A percentile compares a stretch with the other conserved stretches of the same genome.
Evolutionary conservation across 2,888 invertebrate genomes (phyloP).

Genomic region (Phymatocera aterrima): DNA sequence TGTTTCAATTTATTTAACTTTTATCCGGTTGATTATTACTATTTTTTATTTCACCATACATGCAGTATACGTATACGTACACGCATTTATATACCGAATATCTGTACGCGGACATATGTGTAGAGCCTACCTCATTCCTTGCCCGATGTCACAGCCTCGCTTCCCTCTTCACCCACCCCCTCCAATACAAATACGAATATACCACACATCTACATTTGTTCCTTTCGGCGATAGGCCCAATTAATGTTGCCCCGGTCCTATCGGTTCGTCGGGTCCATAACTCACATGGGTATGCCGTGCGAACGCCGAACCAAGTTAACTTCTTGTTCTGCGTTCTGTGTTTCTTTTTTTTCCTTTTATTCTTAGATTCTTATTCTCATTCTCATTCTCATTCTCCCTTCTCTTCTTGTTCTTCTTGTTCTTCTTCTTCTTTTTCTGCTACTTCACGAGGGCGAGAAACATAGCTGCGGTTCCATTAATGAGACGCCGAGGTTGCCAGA

Average conservation of each 20-base stretch:
- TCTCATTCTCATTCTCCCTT: not conserved
- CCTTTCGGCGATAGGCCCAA: constrained; percentile 68
- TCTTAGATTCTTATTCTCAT: too few species aligned
- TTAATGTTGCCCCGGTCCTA: constrained; percentile 65
- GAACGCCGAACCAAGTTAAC: not conserved
- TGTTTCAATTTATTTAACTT: constrained; percentile 60
- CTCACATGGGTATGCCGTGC: constrained; percentile 32
- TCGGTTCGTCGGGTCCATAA: constrained; percentile 61
- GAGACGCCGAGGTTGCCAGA: constrained; percentile 19
- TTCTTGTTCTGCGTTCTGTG: not conserved
- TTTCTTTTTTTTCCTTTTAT: too few species aligned
- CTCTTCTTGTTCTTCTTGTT: not conserved
- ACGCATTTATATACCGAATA: constrained; percentile 30
- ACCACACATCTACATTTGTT: constrained; percentile 64
- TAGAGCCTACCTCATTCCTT: too few species aligned
- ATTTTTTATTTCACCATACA: constrained; percentile 4
- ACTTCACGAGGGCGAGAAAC: constrained; percentile 29
- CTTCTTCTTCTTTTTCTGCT: not conserved
- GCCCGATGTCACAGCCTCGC: too few species aligned
- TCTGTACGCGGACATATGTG: too few species aligned
- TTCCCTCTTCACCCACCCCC: not conserved
- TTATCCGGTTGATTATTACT: constrained; percentile 14
- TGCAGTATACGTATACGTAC: constrained; percentile 33
- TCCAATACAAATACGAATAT: not conserved
- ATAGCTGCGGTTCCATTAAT: constrained; percentile 20